Evolutionary conservation across 2,113 vertebrate genomes (phyloP).

Genomic region (Misgurnus mizolepis): DNA sequence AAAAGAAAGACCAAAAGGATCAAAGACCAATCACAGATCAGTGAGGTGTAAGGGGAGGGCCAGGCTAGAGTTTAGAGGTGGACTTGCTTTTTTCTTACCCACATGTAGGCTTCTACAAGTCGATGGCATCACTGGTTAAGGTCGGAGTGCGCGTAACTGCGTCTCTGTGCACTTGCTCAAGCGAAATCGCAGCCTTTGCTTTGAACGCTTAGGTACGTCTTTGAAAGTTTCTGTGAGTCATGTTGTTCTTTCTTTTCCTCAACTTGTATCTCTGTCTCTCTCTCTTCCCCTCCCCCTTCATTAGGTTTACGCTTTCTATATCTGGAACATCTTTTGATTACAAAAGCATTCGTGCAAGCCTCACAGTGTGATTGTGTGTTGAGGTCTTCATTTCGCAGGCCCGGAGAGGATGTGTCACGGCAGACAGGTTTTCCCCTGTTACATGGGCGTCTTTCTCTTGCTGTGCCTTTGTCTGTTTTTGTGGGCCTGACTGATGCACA

Average conservation of each 20-base stretch:
- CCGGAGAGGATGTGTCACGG: conserved; percentile 60
- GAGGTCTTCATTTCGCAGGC: conserved; percentile 47
- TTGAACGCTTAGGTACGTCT: conserved; percentile 52
- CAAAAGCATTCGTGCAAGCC: conserved; percentile 43
- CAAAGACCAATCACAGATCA: conserved; percentile 64
- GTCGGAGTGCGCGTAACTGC: conserved; percentile 63
- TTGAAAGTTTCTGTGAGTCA: conserved; percentile 49
- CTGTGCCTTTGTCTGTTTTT: conserved; percentile 28
- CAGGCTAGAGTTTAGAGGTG: conserved; percentile 63
- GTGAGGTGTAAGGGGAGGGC: conserved; percentile 67
- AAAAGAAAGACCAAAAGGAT: not conserved
- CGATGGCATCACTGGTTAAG: conserved; percentile 64
- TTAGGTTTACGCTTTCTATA: conserved; percentile 29
- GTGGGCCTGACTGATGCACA: conserved; percentile 34
- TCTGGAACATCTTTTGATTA: conserved; percentile 44
- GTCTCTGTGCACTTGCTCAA: conserved; percentile 44
- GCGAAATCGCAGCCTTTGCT: conserved; percentile 44
- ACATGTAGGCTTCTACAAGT: conserved; percentile 56
- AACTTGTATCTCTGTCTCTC: conserved; percentile 4
- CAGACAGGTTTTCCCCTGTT: conserved; percentile 62
- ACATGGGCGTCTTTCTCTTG: conserved; percentile 48
- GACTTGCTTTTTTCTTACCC: conserved; percentile 63
- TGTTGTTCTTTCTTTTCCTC: conserved; percentile 25
- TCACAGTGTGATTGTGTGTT: conserved; percentile 60
- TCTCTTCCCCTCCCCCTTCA: conserved; percentile 23